A percentile compares a stretch with the other conserved stretches of the same genome.
Evolutionary conservation across 2,888 invertebrate genomes (phyloP).

Genomic region (Antitype chi): DNA sequence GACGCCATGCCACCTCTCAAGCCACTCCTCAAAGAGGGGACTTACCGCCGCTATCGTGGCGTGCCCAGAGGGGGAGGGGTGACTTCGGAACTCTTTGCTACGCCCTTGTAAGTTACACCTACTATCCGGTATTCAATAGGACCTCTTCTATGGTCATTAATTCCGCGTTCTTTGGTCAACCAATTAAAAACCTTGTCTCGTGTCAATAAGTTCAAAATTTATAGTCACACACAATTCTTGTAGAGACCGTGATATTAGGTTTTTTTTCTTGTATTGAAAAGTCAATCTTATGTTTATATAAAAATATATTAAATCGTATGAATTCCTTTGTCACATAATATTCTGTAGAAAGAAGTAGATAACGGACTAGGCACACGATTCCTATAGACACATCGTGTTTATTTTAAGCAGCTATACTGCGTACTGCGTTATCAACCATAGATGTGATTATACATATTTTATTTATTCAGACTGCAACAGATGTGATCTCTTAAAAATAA

Average conservation of each 20-base stretch:
- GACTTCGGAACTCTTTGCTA: constrained; percentile 3
- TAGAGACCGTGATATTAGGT: neutral
- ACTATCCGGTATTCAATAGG: constrained; percentile 6
- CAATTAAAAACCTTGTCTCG: constrained; percentile 3
- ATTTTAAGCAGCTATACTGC: neutral
- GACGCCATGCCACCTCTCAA: too few relatives aligned
- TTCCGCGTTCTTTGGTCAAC: constrained; percentile 1
- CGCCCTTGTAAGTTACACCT: neutral
- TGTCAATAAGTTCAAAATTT: constrained; percentile 28
- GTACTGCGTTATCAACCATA: constrained; percentile 28
- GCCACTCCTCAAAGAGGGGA: too few relatives aligned
- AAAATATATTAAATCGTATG: constrained; percentile 12
- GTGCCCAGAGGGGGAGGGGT: neutral
- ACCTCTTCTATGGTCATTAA: neutral
- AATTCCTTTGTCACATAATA: constrained; percentile 38
- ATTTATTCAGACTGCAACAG: constrained; percentile 58
- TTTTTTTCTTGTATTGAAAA: constrained; percentile 6
- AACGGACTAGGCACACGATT: constrained; percentile 14
- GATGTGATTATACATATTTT: constrained; percentile 56
- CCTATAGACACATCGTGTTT: neutral
- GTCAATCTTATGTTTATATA: constrained; percentile 23
- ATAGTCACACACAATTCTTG: constrained; percentile 10
- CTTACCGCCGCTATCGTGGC: too few relatives aligned
- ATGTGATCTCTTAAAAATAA: constrained; percentile 76
- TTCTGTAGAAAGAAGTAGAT: constrained; percentile 20